Evolutionary conservation across 2,113 vertebrate genomes (phyloP).

Genomic region (Mustela lutreola): DNA sequence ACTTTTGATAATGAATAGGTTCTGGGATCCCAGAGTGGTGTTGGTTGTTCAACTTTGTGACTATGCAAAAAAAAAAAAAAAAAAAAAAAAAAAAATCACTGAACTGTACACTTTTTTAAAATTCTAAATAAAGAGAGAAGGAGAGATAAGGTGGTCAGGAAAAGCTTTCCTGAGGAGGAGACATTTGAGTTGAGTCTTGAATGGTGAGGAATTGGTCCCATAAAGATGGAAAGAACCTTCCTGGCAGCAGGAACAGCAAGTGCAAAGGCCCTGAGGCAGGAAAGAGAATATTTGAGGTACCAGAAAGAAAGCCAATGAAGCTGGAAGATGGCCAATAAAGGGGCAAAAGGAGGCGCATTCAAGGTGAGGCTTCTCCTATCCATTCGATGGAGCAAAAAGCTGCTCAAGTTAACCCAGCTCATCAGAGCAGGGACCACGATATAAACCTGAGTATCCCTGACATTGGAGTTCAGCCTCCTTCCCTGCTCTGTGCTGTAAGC

Average conservation of each 20-base stretch:
- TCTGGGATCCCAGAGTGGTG: not conserved
- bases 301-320: not conserved
- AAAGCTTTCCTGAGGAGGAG: not conserved
- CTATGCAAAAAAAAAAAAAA: not conserved
- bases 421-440: not conserved
- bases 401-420: not conserved
- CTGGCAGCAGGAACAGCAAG: not conserved
- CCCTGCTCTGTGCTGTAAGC: not conserved
- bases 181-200: not conserved
- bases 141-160: not conserved
- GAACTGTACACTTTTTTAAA: too few relatives aligned
- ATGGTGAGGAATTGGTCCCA: not conserved
- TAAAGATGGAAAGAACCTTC: not conserved
- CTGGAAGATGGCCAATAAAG: not conserved
- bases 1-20: not conserved
- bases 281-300: slow-evolving; percentile 30
- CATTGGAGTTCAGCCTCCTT: not conserved
- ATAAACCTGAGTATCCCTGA: not conserved
- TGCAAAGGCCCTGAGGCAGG: slow-evolving; percentile 9
- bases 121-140: not conserved
- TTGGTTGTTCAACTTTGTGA: too few relatives aligned
- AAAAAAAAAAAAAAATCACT: not conserved
- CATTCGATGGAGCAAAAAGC: not conserved
- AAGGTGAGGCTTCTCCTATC: not conserved
- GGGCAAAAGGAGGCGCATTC: not conserved